Evolutionary conservation across 2,888 invertebrate genomes (phyloP), one percentile per base, ranked within the genome.

Genomic region (Epinotia demarniana): DNA sequence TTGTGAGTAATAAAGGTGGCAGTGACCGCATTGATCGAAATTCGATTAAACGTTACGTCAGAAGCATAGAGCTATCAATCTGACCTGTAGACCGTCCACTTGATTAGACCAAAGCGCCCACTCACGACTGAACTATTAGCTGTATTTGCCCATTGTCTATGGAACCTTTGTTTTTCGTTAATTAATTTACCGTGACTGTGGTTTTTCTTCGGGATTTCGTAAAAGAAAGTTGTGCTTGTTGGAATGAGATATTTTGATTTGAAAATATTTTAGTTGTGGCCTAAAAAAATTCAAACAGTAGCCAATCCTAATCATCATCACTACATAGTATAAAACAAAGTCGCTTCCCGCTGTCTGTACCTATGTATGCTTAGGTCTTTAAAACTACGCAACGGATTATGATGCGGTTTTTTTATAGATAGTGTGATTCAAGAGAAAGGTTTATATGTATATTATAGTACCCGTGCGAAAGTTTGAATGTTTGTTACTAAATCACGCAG

Each of bases 21-120:
- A 27, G 23, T 3, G 46, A 16, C 9, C 16, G 61, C 62, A 16
- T 55, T 55, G 39, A 39, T 63, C 33, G 18, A n/a, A 71, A 61
- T 39, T 75, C 70, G 60, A 75, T 75, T 71, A 75, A 71, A 74
- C 61, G 77, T 77, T 58, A 77, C 69, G 77, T 76, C 79, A 73
- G 61, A 72, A 55, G 73, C 80, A 78, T 78, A 81, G 79, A 80
- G 72, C 82, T 81, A 83, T 83, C 83, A 83, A 83, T 83, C 83
- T 83, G 78, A 27, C 23, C 23, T 27, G 27, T 63, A 77, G 81
- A 81, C 78, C 73, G 78, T 72, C 77, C 79, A 80, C 83, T 83
- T 83, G 83, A 82, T 83, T 83, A 82, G 78, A 76, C 69, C 67
- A 33, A 58, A 53, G 60, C 76, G 79, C 79, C 64, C 23, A 72